Conservation (phyloP, 2,888 invertebrate species). For the Drymonia ruficornis region DNA sequence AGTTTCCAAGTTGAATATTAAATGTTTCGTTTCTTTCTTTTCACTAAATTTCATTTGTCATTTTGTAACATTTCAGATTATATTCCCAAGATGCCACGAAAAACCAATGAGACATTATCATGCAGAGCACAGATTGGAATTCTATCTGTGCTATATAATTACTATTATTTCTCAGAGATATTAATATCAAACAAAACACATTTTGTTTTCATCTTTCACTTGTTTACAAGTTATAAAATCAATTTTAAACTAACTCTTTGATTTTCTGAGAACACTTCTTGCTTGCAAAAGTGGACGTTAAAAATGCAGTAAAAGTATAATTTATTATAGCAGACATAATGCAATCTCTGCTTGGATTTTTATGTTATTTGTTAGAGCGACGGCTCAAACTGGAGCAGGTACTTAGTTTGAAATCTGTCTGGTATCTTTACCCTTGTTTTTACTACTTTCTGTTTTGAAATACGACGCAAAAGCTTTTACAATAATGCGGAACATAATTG, state of each 20-base stretch:
- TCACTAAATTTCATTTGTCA: slow-evolving; percentile 30
- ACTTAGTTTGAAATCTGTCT: slow-evolving; percentile 18
- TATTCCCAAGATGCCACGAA: slow-evolving; percentile 7
- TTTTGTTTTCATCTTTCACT: slow-evolving; percentile 8
- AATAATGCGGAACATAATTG: slow-evolving; percentile 31
- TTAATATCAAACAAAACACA: slow-evolving; percentile 1
- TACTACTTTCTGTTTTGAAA: slow-evolving; percentile 21
- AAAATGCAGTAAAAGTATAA: slow-evolving; percentile 1
- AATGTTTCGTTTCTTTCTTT: slow-evolving; percentile 43
- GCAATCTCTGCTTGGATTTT: slow-evolving; percentile 1
- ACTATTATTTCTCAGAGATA: not conserved
- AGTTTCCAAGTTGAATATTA: slow-evolving; percentile 53
- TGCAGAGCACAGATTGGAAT: slow-evolving; percentile 7
- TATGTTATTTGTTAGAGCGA: slow-evolving; percentile 22
- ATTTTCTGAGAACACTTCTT: too few relatives aligned
- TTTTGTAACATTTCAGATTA: slow-evolving; percentile 15
- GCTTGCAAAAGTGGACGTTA: too few relatives aligned
- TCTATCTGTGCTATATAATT: not conserved
- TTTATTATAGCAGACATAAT: slow-evolving; percentile 15
- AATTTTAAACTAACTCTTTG: too few relatives aligned
- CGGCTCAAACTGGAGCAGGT: slow-evolving; percentile 17
- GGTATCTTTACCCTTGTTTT: slow-evolving; percentile 21
- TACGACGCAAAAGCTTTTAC: slow-evolving; percentile 33
- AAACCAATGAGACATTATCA: slow-evolving; percentile 7
- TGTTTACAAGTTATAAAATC: not conserved